Conservation (phyloP, 2,888 invertebrate genomes). For the Oscheius sp. region DNA sequence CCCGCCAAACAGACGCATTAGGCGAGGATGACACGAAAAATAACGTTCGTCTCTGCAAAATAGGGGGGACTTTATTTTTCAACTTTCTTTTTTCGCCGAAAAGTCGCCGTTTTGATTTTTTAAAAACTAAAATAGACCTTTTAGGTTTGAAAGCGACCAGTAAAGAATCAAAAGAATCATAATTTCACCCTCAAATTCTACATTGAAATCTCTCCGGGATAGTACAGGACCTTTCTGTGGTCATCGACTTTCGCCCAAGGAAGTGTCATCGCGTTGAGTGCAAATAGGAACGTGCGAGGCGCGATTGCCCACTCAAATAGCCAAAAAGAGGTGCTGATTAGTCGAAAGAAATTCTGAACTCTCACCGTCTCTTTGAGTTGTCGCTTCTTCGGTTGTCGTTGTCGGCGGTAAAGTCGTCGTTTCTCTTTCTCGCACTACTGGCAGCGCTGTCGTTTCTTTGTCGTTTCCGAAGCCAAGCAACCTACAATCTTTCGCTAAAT, state of each 20-base stretch:
- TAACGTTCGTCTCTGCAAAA: background rate
- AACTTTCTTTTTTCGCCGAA: too few species aligned
- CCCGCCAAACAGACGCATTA: too few species aligned
- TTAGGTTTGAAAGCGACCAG: too few species aligned
- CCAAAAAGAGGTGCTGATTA: slow-evolving; percentile 13
- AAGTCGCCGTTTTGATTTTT: too few species aligned
- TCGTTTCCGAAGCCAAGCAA: slow-evolving; percentile 33
- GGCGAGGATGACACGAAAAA: too few species aligned
- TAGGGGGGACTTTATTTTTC: slow-evolving; percentile 1
- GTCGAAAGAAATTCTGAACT: background rate
- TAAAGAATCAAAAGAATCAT: too few species aligned
- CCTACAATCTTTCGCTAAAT: background rate
- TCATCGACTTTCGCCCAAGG: background rate
- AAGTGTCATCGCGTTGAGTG: slow-evolving; percentile 27
- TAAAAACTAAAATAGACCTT: too few species aligned
- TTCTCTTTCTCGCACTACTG: background rate
- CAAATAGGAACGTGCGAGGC: slow-evolving; percentile 20
- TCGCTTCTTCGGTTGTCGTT: slow-evolving; percentile 16
- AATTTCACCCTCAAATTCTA: too few species aligned
- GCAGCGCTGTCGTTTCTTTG: background rate
- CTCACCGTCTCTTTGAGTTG: slow-evolving; percentile 25
- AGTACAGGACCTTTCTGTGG: too few species aligned
- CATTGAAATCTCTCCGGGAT: too few species aligned
- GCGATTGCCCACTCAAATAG: slow-evolving; percentile 26
- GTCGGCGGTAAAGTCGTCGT: slow-evolving; percentile 20